A percentile compares a stretch with the other conserved stretches of the same genome.
These are phyloP conservation scores for Alentia gelatinosa DNA, from an alignment of 2,888 invertebrate genomes.

Conservation along the genomic window DNA sequence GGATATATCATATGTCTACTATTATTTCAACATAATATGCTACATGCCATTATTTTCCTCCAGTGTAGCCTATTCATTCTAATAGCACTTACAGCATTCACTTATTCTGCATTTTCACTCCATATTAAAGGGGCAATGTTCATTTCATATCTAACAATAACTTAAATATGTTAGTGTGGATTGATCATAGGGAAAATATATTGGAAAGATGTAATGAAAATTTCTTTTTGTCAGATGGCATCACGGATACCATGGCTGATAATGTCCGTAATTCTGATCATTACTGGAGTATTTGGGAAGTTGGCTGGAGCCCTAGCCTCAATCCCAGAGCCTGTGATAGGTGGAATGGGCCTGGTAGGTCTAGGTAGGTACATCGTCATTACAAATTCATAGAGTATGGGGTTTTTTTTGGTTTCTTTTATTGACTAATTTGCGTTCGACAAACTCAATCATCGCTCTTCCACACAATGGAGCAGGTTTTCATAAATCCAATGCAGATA, in stretches of 20 bases:
- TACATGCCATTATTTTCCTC: background rate
- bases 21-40: no score
- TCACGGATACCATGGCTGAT: constrained; percentile 18
- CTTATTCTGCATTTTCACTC: background rate
- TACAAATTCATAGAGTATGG: no score
- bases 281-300: constrained; percentile 23
- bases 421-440: no score
- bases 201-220: background rate
- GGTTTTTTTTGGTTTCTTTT: no score
- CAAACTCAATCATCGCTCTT: no score
- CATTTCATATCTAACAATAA: background rate
- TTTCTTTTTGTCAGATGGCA: background rate
- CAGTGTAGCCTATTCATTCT: background rate
- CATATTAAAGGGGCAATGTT: background rate
- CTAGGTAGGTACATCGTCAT: constrained; percentile 18
- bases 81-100: background rate
- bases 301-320: constrained; percentile 41
- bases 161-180: background rate
- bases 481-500: no score
- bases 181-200: background rate
- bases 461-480: no score
- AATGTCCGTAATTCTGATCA: background rate
- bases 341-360: constrained; percentile 10
- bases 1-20: no score
- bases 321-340: constrained; percentile 43